A percentile compares a stretch with the other conserved stretches of the same genome.
Conservation (phyloP, 2,113 vertebrate species). For the Oncorhynchus gorbuscha region DNA sequence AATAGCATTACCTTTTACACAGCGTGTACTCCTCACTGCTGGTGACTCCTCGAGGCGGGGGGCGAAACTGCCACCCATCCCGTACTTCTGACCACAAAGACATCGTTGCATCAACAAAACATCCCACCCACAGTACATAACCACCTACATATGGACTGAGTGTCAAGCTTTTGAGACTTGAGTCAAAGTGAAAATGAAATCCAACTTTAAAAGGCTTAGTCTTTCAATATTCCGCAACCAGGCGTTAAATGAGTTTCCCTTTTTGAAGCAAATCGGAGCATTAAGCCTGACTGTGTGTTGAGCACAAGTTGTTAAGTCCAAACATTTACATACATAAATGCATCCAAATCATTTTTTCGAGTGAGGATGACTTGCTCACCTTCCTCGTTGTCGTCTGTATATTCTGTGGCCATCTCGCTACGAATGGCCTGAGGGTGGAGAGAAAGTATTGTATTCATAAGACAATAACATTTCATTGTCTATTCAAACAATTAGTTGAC, state of each 20-base stretch:
- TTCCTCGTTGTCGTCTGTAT: slow-evolving; percentile 74
- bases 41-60: slow-evolving; percentile 94
- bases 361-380: slow-evolving; percentile 59
- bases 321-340: not conserved
- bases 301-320: not conserved
- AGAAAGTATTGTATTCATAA: slow-evolving; percentile 2
- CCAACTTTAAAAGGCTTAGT: not conserved
- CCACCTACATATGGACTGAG: not conserved
- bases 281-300: not conserved
- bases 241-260: not conserved
- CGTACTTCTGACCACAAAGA: slow-evolving; percentile 67
- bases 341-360: not conserved
- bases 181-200: not conserved
- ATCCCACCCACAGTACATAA: not conserved
- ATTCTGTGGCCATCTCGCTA: slow-evolving; percentile 71
- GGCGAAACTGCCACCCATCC: slow-evolving; percentile 96
- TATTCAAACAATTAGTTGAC: too few relatives aligned
- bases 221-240: not conserved
- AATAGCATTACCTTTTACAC: slow-evolving; percentile 87
- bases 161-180: not conserved
- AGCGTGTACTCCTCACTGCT: slow-evolving; percentile 98
- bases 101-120: slow-evolving; percentile 20
- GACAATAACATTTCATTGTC: too few relatives aligned
- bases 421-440: slow-evolving; percentile 63
- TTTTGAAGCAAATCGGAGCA: not conserved